phyloP scores from a whole-genome alignment of 2,888 invertebrate species.

The Andrena camellia region DNA sequence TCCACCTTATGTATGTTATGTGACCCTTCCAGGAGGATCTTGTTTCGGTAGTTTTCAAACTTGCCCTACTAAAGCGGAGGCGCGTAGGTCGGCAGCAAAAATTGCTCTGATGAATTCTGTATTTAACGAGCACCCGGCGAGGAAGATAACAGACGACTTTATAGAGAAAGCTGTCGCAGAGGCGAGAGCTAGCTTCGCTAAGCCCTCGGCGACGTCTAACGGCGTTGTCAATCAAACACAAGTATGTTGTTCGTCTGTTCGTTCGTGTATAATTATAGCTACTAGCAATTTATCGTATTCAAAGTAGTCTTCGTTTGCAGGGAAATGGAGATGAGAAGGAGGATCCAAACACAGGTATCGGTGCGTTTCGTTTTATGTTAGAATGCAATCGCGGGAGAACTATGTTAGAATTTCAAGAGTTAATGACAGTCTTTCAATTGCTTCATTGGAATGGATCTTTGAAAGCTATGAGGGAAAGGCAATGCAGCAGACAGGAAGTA shows the following conservation, averaged over 20 bases:
- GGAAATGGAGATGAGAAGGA: constrained; percentile 86
- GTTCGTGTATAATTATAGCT: not conserved
- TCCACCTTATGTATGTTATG: constrained; percentile 97
- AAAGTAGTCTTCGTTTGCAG: constrained; percentile 82
- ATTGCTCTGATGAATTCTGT: constrained; percentile 98
- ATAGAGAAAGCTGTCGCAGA: constrained; percentile 97
- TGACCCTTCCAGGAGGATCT: constrained; percentile 97
- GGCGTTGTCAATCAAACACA: constrained; percentile 76
- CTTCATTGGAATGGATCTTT: constrained; percentile 98
- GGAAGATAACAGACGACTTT: constrained; percentile 96
- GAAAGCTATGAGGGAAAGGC: constrained; percentile 97
- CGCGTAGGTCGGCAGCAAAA: constrained; percentile 96
- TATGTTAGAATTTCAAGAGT: constrained; percentile 98
- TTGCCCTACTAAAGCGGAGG: constrained; percentile 97
- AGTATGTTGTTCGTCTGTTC: constrained; percentile 51
- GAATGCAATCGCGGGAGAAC: constrained; percentile 90
- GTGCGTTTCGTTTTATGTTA: constrained; percentile 89
- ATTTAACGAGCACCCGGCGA: constrained; percentile 97
- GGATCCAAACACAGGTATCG: constrained; percentile 91
- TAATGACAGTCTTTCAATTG: constrained; percentile 99
- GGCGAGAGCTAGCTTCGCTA: constrained; percentile 91
- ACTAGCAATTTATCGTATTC: not conserved
- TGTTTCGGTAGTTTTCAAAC: constrained; percentile 98
- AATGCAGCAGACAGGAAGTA: constrained; percentile 96
- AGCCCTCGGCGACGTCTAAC: constrained; percentile 79